Evolutionary conservation across 2,113 vertebrate species (phyloP), one percentile per base, ranked within the genome.

Genomic region (Carassius carassius): DNA sequence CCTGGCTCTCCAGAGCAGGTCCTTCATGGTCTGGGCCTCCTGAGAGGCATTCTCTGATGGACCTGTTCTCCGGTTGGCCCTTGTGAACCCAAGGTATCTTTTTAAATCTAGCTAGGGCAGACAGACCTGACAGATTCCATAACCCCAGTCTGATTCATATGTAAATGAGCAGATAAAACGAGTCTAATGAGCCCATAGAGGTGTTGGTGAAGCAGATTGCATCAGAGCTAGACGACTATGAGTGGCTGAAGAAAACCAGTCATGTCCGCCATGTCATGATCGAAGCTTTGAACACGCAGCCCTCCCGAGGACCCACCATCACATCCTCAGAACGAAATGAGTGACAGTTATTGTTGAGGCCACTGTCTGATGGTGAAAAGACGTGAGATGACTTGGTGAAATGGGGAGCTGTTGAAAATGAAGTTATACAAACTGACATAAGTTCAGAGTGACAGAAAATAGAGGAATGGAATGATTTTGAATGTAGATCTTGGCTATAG

Each of bases 141-240:
- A 73, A 32, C 19, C 58, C 82, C 47, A 32, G 19, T 86, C 82
- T 87, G 91, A 84, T 89, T 85, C 63, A 77, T 89, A 93, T 93
- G 91, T 79, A 93, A 92, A 93, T 92, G 21, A 8, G 70, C 41
- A 51, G 58, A 86, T 77, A 84, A 89, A 88, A 7, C 80, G 73
- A 84, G 86, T 87, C 58, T 88, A 90, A 92, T 72, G 84, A 87
- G 87, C 23, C 89, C 91, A 89, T 86, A 51, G 87, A 88, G 90
- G 89, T 91, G 87, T 60, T 79, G 29, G 63, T 56, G 35, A 77
- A 69, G 51, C 65, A 60, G 32, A 65, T 29, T 25, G 44, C 11
- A 29, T 74, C 54, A 60, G 35, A 16, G 69, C 84, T 35, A 72
- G 67, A 62, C 54, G n/a, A 75, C 51, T 9, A 19, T 11, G 25